Evolutionary conservation across 2,797 vertebrate genomes (phyloP).

Genomic region (Nasua narica): DNA sequence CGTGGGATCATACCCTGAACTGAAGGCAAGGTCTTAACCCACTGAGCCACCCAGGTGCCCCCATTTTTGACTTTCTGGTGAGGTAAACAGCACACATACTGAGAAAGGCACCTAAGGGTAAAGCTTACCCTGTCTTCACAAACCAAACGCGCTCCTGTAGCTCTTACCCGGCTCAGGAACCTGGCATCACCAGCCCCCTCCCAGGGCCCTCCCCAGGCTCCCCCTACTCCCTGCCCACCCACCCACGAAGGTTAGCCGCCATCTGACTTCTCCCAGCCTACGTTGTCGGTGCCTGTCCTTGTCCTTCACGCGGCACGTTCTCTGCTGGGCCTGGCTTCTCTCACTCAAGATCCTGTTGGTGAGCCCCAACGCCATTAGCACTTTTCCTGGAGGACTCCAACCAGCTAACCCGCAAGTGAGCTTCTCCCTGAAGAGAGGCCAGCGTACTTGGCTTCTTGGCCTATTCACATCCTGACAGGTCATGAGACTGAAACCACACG

Average conservation of each 20-base stretch:
- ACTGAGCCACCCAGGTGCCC: too few species aligned
- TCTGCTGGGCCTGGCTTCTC: background rate
- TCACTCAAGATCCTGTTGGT: too few species aligned
- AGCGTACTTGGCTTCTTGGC: background rate
- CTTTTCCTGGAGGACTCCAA: background rate
- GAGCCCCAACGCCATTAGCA: background rate
- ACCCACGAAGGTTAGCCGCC: rapidly evolving
- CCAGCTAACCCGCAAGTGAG: rapidly evolving
- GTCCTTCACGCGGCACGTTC: rapidly evolving
- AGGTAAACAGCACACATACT: rapidly evolving
- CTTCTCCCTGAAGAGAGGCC: background rate
- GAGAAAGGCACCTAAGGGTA: rapidly evolving
- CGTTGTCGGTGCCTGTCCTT: rapidly evolving
- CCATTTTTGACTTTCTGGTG: background rate
- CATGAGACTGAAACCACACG: background rate
- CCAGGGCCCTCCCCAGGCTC: rapidly evolving
- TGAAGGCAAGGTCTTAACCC: too few species aligned
- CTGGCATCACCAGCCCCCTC: rapidly evolving
- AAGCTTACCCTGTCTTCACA: background rate
- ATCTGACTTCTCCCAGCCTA: rapidly evolving
- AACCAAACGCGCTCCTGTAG: too few species aligned
- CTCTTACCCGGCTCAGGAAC: background rate
- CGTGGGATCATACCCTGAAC: too few species aligned
- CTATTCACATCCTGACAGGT: background rate
- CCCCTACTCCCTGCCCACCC: background rate